Percentiles rank a stretch among this genome's conserved stretches.
Conservation (phyloP, 37 sponge, comb jelly and placozoan species). For the Cliona cf. orientalis region DNA sequence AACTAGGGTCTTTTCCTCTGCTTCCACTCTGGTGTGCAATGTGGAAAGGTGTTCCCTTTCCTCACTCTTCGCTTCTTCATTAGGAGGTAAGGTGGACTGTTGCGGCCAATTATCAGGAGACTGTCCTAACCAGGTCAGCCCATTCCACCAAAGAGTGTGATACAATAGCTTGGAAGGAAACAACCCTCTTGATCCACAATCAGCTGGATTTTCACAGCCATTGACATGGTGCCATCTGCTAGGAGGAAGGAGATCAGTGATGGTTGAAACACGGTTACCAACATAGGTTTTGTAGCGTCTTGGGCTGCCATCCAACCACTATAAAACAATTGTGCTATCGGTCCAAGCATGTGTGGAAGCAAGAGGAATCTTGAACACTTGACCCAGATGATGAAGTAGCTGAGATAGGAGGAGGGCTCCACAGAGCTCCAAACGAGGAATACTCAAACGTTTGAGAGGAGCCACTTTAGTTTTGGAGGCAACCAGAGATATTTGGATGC, state of each 20-base stretch:
- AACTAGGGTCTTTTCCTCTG: neutral
- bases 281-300: slow-evolving; percentile 28
- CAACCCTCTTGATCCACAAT: slow-evolving; percentile 13
- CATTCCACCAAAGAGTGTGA: slow-evolving; percentile 22
- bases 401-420: slow-evolving; percentile 23
- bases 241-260: slow-evolving; percentile 15
- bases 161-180: slow-evolving; percentile 10
- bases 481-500: slow-evolving; percentile 4
- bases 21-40: neutral
- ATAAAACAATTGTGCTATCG: slow-evolving; percentile 32
- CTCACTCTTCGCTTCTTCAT: neutral
- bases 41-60: neutral
- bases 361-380: neutral
- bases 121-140: neutral
- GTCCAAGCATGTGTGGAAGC: slow-evolving; percentile 20
- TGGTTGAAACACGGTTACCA: slow-evolving; percentile 20
- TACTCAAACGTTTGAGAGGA: slow-evolving; percentile 27
- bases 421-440: slow-evolving; percentile 24
- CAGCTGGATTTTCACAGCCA: slow-evolving; percentile 41
- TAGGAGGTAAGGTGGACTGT: neutral
- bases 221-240: slow-evolving; percentile 6
- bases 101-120: slow-evolving; percentile 31
- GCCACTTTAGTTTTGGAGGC: slow-evolving; percentile 28
- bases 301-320: slow-evolving; percentile 20
- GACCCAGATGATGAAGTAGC: slow-evolving; percentile 15